Evolutionary conservation across 2,797 vertebrate species (phyloP), one percentile per base, ranked within the genome.

Genomic region (Halcyon smyrnensis): DNA sequence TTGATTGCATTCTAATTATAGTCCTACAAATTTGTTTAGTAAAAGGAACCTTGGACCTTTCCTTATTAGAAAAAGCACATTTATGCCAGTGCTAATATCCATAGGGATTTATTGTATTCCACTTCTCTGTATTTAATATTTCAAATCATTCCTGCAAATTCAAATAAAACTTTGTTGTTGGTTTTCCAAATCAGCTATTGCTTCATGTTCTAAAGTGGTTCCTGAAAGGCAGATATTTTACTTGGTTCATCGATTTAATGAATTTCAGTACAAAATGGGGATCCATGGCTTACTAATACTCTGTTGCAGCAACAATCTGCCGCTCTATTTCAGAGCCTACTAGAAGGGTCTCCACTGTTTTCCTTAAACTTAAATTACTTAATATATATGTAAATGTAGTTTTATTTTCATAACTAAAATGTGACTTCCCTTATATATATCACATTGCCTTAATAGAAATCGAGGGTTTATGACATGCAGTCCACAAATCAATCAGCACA

Each of bases 351-450:
- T 85, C 93, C 84, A 87, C 67, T 96, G 76, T 94, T 93, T 89
- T 89, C 73, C 93, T 95, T 95, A 71, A 91, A 91, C 64, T 94
- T 71, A 93, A 92, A 96, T 96, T 81, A 88, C 70, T 92, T 96
- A 65, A 96, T 95, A 93, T 96, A 93, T 93, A 95, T 97, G 96
- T 84, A 97, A 97, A 97, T 95, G 68, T 51, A 94, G 88, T 93
- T 89, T 95, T 93, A 89, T 90, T 96, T 96, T 89, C 80, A 39
- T 90, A 92, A 92, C 74, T 77, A 84, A 93, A 97, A 95, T 94
- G 73, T 89, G 25, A 88, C 90, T 94, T 95, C 92, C 71, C 89
- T 71, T 88, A 64, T n/a, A 81, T 70, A 70, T 64, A 89, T 93
- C 77, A 62, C 41, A 87, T 93, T 75, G 92, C 65, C 78, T 59